Conservation (phyloP, 2,888 invertebrate species). For the Conomelus anceps region DNA sequence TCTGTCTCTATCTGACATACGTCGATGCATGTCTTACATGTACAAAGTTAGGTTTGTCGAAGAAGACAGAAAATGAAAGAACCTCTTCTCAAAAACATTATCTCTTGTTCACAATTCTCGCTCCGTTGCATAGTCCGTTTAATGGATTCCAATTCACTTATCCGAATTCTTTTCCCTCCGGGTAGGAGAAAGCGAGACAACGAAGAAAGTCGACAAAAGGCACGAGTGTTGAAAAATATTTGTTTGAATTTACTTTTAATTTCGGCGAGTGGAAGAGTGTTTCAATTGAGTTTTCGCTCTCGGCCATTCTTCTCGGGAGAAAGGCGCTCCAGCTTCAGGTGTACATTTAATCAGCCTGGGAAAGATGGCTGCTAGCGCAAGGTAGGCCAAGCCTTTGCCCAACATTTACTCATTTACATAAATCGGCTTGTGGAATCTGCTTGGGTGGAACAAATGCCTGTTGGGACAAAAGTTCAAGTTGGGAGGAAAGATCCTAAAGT, state of each 20-base stretch:
- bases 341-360: neutral
- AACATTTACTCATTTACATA: neutral
- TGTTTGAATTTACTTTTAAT: neutral
- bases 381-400: neutral
- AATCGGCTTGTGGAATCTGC: neutral
- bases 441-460: neutral
- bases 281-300: neutral
- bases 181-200: neutral
- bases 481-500: neutral
- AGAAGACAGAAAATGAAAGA: neutral
- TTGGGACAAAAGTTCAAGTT: neutral
- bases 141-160: neutral
- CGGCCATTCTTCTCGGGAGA: too few relatives aligned
- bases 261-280: neutral
- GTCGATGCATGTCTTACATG: neutral
- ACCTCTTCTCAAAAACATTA: neutral
- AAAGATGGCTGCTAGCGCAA: neutral
- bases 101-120: neutral
- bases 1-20: neutral
- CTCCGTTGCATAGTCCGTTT: neutral
- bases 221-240: neutral
- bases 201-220: neutral
- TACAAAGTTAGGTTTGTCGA: neutral
- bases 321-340: neutral
- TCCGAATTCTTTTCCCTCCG: neutral